Evolutionary conservation across 1,140 invertebrate species (phyloP).

Genomic region (Limonius californicus): DNA sequence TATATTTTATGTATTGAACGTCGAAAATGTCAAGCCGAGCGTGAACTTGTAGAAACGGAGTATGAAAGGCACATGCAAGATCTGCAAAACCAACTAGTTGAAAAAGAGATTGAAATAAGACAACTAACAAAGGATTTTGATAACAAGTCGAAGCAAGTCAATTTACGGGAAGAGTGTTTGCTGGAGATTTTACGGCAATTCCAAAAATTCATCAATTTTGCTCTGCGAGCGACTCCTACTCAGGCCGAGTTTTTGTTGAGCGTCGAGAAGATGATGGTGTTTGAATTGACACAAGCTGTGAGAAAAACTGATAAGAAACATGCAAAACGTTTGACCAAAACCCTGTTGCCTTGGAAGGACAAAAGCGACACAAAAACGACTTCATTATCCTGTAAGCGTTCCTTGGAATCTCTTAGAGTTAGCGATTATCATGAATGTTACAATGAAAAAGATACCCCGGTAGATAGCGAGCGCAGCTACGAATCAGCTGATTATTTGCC

Average conservation of each 20-base stretch:
- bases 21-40: conserved; percentile 42
- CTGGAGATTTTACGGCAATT: conserved; percentile 45
- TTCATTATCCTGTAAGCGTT: background rate
- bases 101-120: conserved; percentile 21
- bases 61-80: conserved; percentile 36
- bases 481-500: conserved; percentile 26
- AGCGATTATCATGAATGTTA: conserved; percentile 35
- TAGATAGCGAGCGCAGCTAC: conserved; percentile 4
- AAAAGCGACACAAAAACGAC: background rate
- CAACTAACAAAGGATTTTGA: conserved; percentile 35
- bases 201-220: conserved; percentile 51
- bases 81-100: conserved; percentile 15
- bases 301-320: background rate
- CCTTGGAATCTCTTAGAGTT: conserved; percentile 7
- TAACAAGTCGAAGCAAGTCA: conserved; percentile 29
- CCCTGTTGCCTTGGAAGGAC: background rate
- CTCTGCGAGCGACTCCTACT: conserved; percentile 44
- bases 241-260: conserved; percentile 49
- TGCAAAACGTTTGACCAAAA: background rate
- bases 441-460: conserved; percentile 23
- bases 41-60: conserved; percentile 33
- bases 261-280: conserved; percentile 44
- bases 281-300: conserved; percentile 35
- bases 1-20: conserved; percentile 47
- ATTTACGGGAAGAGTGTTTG: conserved; percentile 38